Percentiles rank a stretch among this genome's conserved stretches.
Conservation (phyloP, 2,888 invertebrate species). For the Cremastinae sp. region DNA sequence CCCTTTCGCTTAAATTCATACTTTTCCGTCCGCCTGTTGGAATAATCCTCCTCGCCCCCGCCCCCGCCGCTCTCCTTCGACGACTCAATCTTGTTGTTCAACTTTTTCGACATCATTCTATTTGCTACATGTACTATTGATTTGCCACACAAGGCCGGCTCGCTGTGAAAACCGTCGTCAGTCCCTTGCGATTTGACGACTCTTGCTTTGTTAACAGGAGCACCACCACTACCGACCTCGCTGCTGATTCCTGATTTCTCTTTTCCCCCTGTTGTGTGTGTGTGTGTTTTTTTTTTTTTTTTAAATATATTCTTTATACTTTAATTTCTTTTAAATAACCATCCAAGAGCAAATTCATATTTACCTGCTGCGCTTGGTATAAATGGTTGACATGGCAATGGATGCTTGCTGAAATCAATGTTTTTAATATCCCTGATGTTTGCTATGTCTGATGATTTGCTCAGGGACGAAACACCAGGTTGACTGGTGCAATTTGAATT, state of each 20-base stretch:
- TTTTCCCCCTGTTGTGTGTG: slow-evolving; percentile 58
- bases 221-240: too few relatives aligned
- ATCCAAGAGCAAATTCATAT: too few relatives aligned
- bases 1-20: slow-evolving; percentile 78
- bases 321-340: too few relatives aligned
- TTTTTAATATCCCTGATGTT: slow-evolving; percentile 57
- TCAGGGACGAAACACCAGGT: slow-evolving; percentile 21
- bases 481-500: slow-evolving; percentile 24
- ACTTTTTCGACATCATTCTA: slow-evolving; percentile 76
- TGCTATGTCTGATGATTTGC: slow-evolving; percentile 20
- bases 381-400: slow-evolving; percentile 84
- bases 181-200: slow-evolving; percentile 83
- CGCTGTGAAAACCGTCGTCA: slow-evolving; percentile 85
- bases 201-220: slow-evolving; percentile 35
- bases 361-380: slow-evolving; percentile 68
- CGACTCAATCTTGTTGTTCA: slow-evolving; percentile 61
- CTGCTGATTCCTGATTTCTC: slow-evolving; percentile 57
- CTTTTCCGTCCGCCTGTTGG: slow-evolving; percentile 32
- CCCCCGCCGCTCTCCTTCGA: slow-evolving; percentile 14
- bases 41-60: slow-evolving; percentile 43
- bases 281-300: too few relatives aligned
- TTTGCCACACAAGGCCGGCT: slow-evolving; percentile 86
- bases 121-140: slow-evolving; percentile 83
- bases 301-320: too few relatives aligned
- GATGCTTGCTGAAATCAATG: slow-evolving; percentile 84